These are phyloP conservation scores for Caenorhabditis panamensis DNA, from an alignment of 2,888 invertebrate genomes.

Conservation along the genomic window DNA sequence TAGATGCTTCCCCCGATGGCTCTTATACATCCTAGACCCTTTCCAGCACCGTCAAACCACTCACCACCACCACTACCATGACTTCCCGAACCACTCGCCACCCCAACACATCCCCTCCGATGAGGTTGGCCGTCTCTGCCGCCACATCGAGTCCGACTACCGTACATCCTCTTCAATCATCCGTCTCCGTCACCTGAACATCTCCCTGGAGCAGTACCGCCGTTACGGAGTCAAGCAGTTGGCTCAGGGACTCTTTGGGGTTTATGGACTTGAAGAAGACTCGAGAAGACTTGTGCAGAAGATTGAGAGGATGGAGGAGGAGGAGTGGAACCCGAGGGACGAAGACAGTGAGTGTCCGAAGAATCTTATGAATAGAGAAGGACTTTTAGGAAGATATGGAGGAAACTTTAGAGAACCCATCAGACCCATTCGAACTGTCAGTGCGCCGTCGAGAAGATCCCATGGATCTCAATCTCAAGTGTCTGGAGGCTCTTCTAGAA, in stretches of 20 bases:
- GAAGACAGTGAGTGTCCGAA: constrained; percentile 14
- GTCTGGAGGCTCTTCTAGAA: too few species aligned
- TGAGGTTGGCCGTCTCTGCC: neutral
- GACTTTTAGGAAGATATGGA: too few species aligned
- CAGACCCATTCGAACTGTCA: too few species aligned
- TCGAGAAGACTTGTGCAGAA: neutral
- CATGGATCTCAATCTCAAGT: too few species aligned
- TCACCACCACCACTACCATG: too few species aligned
- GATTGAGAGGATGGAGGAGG: constrained; percentile 30
- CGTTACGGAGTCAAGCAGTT: constrained; percentile 3
- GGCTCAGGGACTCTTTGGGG: neutral
- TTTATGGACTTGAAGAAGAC: neutral
- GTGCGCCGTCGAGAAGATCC: too few species aligned
- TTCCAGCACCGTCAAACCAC: too few species aligned
- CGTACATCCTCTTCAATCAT: neutral
- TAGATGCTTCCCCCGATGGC: too few species aligned
- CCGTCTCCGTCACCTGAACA: constrained; percentile 6
- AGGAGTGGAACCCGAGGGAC: neutral
- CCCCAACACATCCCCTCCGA: neutral
- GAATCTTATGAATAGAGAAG: neutral
- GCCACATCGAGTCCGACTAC: neutral
- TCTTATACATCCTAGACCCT: too few species aligned
- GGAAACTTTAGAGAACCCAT: too few species aligned
- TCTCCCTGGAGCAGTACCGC: neutral
- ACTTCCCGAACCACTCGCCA: neutral